These are phyloP conservation scores for Lochmaea crataegi DNA, from an alignment of 2,888 invertebrate species.

Conservation along the genomic window DNA sequence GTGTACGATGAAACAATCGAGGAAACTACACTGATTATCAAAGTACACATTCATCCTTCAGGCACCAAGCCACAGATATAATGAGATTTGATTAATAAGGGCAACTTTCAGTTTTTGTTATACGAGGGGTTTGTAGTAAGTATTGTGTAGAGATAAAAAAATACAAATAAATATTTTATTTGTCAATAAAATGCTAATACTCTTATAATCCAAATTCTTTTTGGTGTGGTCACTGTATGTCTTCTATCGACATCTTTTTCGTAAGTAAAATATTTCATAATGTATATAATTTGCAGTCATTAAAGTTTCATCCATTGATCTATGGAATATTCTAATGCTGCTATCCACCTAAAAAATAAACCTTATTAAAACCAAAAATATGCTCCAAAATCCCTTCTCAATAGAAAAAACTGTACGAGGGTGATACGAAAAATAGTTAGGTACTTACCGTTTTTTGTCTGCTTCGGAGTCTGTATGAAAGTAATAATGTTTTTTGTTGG, in stretches of 20 bases:
- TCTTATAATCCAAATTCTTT: slow-evolving; percentile 20
- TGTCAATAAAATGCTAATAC: slow-evolving; percentile 19
- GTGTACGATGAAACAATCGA: too few relatives aligned
- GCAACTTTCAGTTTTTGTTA: not conserved
- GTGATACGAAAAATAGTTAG: slow-evolving; percentile 33
- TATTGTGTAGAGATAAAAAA: not conserved
- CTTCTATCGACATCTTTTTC: slow-evolving; percentile 15
- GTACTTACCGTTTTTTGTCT: slow-evolving; percentile 95
- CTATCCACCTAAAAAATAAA: slow-evolving; percentile 82
- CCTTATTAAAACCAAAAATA: slow-evolving; percentile 28
- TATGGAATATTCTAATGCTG: slow-evolving; percentile 93
- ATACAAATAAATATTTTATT: slow-evolving; percentile 31
- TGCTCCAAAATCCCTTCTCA: not conserved
- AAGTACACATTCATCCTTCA: too few relatives aligned
- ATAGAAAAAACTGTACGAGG: slow-evolving; percentile 1
- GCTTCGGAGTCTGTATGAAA: slow-evolving; percentile 95
- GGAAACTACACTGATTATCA: too few relatives aligned
- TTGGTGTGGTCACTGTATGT: slow-evolving; percentile 27
- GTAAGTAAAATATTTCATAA: slow-evolving; percentile 26
- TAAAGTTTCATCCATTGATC: slow-evolving; percentile 91
- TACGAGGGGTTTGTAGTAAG: not conserved
- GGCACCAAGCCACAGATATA: too few relatives aligned
- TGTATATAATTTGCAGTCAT: slow-evolving; percentile 54
- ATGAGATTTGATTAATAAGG: too few relatives aligned
- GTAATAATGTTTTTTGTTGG: slow-evolving; percentile 88